phyloP scores from a whole-genome alignment of 2,888 invertebrate species.

The Macrosoma leucophasiata region DNA sequence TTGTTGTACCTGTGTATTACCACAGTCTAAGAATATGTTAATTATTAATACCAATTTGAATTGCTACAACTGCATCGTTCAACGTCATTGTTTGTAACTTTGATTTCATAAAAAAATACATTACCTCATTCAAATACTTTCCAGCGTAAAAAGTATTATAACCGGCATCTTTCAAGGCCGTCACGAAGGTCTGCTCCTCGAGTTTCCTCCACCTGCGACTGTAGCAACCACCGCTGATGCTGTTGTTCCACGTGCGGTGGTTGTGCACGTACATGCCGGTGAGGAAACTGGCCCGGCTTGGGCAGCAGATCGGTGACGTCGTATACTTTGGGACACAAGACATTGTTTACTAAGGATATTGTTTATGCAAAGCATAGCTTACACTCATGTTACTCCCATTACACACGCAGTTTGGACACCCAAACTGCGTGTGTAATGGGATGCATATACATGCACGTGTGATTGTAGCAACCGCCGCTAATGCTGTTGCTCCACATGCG shows the following conservation, averaged over 20 bases:
- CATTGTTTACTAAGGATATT: no score
- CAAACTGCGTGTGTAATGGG: no score
- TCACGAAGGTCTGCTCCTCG: slow-evolving; percentile 82
- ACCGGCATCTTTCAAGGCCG: slow-evolving; percentile 75
- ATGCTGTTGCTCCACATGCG: slow-evolving; percentile 86
- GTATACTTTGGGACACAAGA: slow-evolving; percentile 78
- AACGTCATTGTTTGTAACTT: no score
- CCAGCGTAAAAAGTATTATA: slow-evolving; percentile 95
- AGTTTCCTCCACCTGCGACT: slow-evolving; percentile 77
- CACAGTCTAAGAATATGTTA: no score
- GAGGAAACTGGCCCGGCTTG: slow-evolving; percentile 90
- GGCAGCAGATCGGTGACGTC: slow-evolving; percentile 91
- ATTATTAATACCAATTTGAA: no score
- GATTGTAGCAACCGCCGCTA: slow-evolving; percentile 84
- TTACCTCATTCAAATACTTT: slow-evolving; percentile 93
- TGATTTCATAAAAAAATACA: neutral
- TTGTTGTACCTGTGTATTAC: no score
- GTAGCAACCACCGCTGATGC: slow-evolving; percentile 85
- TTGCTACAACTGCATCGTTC: no score
- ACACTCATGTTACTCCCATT: no score
- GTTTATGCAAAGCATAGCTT: no score
- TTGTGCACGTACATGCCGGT: slow-evolving; percentile 92
- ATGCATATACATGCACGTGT: no score
- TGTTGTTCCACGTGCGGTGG: slow-evolving; percentile 86
- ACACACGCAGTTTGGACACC: no score